Percentiles rank a stretch among this genome's conserved stretches.
Evolutionary conservation across 1,140 invertebrate genomes (phyloP).

Genomic region (Aphidius gifuensis): DNA sequence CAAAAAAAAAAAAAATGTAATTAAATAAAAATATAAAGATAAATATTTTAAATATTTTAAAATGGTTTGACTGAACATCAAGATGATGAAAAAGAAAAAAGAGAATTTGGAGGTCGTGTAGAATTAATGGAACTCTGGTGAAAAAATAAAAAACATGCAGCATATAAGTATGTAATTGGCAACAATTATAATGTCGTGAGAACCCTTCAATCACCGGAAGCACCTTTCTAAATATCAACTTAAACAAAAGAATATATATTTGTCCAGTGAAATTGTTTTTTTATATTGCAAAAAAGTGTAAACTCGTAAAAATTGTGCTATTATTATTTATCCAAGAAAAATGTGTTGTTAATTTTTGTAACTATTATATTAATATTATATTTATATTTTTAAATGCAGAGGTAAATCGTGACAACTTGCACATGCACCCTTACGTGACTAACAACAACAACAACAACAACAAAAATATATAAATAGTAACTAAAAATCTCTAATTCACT

Average conservation of each 20-base stretch:
- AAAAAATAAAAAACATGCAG: neutral
- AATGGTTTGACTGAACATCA: no score
- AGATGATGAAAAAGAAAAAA: neutral
- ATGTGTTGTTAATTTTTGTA: no score
- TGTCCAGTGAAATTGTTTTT: slow-evolving; percentile 3
- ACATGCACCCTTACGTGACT: slow-evolving; percentile 15
- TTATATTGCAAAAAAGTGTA: neutral
- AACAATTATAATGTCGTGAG: slow-evolving; percentile 2
- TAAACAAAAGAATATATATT: neutral
- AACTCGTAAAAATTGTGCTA: no score
- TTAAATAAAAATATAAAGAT: no score
- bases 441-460: neutral
- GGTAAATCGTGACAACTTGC: slow-evolving; percentile 1
- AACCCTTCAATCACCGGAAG: slow-evolving; percentile 13
- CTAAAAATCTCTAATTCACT: neutral
- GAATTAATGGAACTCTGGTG: neutral
- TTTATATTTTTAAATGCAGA: neutral
- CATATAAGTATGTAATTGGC: neutral
- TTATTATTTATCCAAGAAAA: neutral
- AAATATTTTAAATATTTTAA: no score
- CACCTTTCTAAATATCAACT: slow-evolving; percentile 10
- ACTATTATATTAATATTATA: neutral
- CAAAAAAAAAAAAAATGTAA: no score
- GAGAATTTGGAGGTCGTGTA: neutral
- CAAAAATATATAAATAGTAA: neutral